Base-by-base conservation (phyloP, 1,140 invertebrate genomes). In the Trichonephila inaurata region DNA sequence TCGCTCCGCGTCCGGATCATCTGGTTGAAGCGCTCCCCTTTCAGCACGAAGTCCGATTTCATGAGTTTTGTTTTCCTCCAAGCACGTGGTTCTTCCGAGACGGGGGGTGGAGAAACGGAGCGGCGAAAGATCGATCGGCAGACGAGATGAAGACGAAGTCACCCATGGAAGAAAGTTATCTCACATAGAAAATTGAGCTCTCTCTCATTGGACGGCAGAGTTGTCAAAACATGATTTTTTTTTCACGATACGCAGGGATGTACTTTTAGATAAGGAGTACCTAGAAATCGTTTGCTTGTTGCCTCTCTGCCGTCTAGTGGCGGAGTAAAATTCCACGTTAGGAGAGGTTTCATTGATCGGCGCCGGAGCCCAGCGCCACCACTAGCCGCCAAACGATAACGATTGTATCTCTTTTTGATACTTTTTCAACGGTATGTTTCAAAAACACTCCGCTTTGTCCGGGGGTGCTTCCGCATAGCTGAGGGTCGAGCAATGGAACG, bases 41-140 rank as follows among this genome's bases (percentile, higher is more conserved):
- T 77, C 72, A 77, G 72, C 33, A 77, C 72, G 72, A 77, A 33
- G 33, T 77, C 72, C 72, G 72, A 77, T 77, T 77, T 77, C 72
- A 77, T 77, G 72, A 77, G 72, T 77, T 77, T 77, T 77, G 72
- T 77, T 77, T 77, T 77, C 72, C 72, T 77, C 72, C 72, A 28
- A 77, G 18, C 72, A 77, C 72, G 72, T 77, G 72, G 72, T 40
- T 77, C 18, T 77, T 28, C 24, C 72, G 28, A 40, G 7, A 77
- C 4, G 4, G 72, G 72, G n/a, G 72, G 72, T 33, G 33, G 72
- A 77, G 28, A 33, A 18, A 16, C 33, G 28, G 24, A 77, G 24
- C 72, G 28, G 72, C 33, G 12, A 28, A 24, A n/a, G 66, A 69
- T 51, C 51, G 66, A 69, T 69, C 51, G 51, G 66, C 28, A 24